phyloP scores from a whole-genome alignment of 2,888 invertebrate species.

The Entomobrya proxima region DNA sequence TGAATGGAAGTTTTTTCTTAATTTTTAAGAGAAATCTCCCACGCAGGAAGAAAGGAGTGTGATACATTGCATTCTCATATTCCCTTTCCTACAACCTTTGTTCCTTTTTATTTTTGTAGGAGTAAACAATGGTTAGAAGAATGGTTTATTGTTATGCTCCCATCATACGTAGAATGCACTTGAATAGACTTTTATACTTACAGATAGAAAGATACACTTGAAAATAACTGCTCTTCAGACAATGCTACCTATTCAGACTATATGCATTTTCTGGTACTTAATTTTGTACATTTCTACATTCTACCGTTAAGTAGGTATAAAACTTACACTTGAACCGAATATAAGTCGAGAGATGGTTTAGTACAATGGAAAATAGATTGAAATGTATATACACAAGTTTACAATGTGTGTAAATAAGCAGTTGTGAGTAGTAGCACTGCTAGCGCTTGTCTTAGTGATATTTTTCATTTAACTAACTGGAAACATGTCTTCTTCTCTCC shows the following conservation, averaged over 20 bases:
- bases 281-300: not conserved
- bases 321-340: conserved; percentile 44
- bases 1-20: conserved; percentile 50
- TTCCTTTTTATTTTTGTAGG: not conserved
- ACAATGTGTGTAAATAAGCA: not conserved
- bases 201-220: not conserved
- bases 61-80: not conserved
- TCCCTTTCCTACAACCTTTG: not conserved
- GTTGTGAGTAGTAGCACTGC: not conserved
- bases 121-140: conserved; percentile 42
- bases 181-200: not conserved
- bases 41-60: not conserved
- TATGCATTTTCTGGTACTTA: not conserved
- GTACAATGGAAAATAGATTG: not conserved
- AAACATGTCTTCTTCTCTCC: no score
- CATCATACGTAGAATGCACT: not conserved
- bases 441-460: no score
- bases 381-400: not conserved
- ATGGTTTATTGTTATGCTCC: not conserved
- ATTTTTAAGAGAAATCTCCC: not conserved
- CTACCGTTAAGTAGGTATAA: not conserved
- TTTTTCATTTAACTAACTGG: no score
- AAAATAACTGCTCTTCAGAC: conserved; percentile 40
- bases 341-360: not conserved
- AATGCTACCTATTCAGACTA: not conserved